Base-by-base conservation (phyloP, 1,140 invertebrate species). In the Grapholita molesta region DNA sequence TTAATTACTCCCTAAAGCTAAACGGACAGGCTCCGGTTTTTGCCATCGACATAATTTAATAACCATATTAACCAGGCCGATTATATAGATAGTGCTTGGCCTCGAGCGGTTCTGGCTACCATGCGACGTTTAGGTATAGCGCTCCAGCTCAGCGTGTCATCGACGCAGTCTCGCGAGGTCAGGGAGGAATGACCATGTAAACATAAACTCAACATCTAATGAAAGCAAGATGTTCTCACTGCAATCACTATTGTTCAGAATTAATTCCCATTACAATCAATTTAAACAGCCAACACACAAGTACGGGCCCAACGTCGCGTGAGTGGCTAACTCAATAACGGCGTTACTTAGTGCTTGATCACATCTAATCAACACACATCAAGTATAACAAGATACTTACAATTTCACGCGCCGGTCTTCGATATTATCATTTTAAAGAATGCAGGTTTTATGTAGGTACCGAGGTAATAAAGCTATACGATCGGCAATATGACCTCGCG, bases 1-100 rank as follows among this genome's bases (percentile, higher is more conserved):
- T 83, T 91, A 91, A 91, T 91, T 91, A 91, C 89, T 91, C 89
- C 88, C 89, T 91, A 88, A 87, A 91, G 88, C 89, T 85, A 90
- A 85, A 89, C 74, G 83, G 82, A 76, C 77, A 79, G 66, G 67
- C 71, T 76, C 82, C 77, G 70, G 76, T 84, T 89, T 88, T 88
- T 87, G 85, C 89, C 79, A 84, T 88, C 85, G 82, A 88, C 78
- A 85, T 87, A 86, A 89, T 84, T 87, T 91, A 90, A 91, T 91
- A 91, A 89, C 83, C 83, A 82, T 85, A 90, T 90, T 91, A 89
- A 84, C 77, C 83, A 78, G 80, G 72, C 80, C 80, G 84, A 88
- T 88, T 79, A 77, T 74, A 81, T 82, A 85, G 88, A 91, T 91
- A 91, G 76, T 77, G 67, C 71, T 52, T 64, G 67, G 81, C 87